Evolutionary conservation across 2,113 vertebrate genomes (phyloP).

Genomic region (Plestiodon gilberti): DNA sequence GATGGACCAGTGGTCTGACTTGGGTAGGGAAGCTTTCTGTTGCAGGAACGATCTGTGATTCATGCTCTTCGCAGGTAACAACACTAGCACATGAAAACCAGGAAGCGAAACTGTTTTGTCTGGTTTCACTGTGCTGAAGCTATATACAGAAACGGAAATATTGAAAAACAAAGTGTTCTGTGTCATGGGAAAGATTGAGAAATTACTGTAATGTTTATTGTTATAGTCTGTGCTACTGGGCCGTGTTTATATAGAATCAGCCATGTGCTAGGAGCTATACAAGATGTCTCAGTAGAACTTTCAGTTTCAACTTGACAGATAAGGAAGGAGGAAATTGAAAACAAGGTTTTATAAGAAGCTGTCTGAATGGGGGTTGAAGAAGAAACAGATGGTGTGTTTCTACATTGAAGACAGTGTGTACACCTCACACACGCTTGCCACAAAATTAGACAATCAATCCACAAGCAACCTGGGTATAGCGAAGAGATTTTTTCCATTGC

Average conservation of each 20-base stretch:
- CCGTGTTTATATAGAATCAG: background rate
- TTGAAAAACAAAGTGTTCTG: background rate
- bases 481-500: background rate
- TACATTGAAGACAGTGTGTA: background rate
- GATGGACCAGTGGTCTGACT: background rate
- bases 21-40: too few species aligned
- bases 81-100: background rate
- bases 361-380: background rate
- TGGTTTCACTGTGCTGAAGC: background rate
- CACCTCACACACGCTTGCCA: too few species aligned
- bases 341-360: background rate
- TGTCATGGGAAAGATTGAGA: background rate
- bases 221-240: background rate
- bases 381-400: background rate
- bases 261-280: background rate
- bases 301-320: background rate
- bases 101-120: constrained; percentile 7
- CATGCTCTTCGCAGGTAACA: background rate
- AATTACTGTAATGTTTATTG: background rate
- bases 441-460: background rate
- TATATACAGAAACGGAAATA: constrained; percentile 7
- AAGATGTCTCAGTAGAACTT: background rate
- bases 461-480: too few species aligned
- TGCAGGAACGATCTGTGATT: background rate
- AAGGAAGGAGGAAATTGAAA: background rate